Evolutionary conservation across 1,140 invertebrate genomes (phyloP).

Genomic region (Scaptomyza graminum): DNA sequence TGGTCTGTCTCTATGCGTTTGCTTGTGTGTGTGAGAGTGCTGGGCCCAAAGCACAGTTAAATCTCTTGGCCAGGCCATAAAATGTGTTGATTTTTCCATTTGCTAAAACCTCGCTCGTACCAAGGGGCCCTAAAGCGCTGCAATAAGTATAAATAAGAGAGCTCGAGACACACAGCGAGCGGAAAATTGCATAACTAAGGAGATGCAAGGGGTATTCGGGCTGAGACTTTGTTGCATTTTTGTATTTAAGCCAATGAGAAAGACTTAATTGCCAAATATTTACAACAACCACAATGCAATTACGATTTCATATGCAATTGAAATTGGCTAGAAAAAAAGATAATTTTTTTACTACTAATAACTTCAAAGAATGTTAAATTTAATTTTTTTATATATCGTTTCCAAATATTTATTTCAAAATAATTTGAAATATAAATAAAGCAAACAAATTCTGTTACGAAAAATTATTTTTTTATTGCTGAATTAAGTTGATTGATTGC

Average conservation of each 20-base stretch:
- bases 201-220: conserved; percentile 16
- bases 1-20: conserved; percentile 11
- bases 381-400: no score
- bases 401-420: no score
- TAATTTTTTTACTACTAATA: no score
- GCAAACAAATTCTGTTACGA: no score
- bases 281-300: conserved; percentile 18
- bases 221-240: conserved; percentile 4
- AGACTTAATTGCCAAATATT: conserved; percentile 34
- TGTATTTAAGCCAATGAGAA: conserved; percentile 9
- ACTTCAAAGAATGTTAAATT: no score
- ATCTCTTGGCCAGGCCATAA: conserved; percentile 63
- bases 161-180: background rate
- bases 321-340: no score
- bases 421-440: no score
- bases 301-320: background rate
- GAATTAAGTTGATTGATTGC: no score
- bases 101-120: conserved; percentile 31
- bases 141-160: conserved; percentile 70
- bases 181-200: conserved; percentile 18
- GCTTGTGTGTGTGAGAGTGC: conserved; percentile 17
- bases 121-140: conserved; percentile 62
- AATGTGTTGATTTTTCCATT: conserved; percentile 81
- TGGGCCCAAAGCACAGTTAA: conserved; percentile 69
- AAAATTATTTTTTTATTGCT: background rate